phyloP scores from a whole-genome alignment of 2,113 vertebrate genomes.

The Condylura cristata region DNA sequence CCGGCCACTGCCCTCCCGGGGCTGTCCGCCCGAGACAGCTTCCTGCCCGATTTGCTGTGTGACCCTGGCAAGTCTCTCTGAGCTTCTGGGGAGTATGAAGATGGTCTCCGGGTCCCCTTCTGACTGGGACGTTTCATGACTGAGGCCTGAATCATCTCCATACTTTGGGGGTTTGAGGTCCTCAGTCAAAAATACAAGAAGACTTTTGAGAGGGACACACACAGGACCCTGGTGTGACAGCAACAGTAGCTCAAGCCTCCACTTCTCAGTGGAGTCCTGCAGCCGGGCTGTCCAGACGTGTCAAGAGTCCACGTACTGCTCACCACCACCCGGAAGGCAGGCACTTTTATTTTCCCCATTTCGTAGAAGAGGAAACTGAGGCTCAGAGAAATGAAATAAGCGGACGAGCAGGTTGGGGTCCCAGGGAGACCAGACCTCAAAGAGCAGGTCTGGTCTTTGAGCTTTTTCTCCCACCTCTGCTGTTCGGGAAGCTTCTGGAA shows the following conservation, averaged over 20 bases:
- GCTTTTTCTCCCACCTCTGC: neutral
- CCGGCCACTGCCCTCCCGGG: neutral
- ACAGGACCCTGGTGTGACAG: accelerated
- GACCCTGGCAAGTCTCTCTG: neutral
- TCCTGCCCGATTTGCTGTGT: neutral
- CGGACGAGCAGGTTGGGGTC: neutral
- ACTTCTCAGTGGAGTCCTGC: neutral
- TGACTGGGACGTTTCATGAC: neutral
- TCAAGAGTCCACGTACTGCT: neutral
- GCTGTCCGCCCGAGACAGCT: too few species aligned
- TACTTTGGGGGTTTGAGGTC: neutral
- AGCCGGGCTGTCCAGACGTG: neutral
- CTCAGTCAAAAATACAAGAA: neutral
- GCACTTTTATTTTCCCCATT: neutral
- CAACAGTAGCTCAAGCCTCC: neutral
- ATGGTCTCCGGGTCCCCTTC: too few species aligned
- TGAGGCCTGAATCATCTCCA: neutral
- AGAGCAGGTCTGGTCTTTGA: too few species aligned
- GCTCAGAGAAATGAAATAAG: neutral
- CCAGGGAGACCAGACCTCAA: neutral
- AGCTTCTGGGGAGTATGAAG: neutral
- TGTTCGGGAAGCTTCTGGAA: neutral
- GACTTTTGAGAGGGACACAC: neutral
- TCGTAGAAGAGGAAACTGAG: neutral
- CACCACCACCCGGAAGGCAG: neutral